A percentile compares a stretch with the other conserved stretches of the same genome.
Evolutionary conservation across 2,888 invertebrate genomes (phyloP).

Genomic region (Dryadula phaetusa): DNA sequence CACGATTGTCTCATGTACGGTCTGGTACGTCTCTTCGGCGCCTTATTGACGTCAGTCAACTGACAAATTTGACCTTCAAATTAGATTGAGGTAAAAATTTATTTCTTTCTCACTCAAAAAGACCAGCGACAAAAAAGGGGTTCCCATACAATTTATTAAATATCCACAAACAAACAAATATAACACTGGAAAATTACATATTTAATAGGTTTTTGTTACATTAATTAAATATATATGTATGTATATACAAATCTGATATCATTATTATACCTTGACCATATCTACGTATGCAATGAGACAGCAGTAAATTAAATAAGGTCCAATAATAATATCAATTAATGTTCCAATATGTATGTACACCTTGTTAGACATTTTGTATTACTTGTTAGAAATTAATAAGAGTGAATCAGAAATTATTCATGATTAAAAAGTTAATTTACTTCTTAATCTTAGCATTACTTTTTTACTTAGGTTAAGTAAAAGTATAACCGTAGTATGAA

Average conservation of each 20-base stretch:
- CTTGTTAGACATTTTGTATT: background rate
- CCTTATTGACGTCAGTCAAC: background rate
- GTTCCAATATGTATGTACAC: background rate
- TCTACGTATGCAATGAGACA: slow-evolving; percentile 24
- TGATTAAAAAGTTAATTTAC: too few relatives aligned
- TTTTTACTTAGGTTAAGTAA: too few relatives aligned
- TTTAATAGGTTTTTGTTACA: slow-evolving; percentile 1
- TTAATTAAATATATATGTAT: background rate
- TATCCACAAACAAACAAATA: background rate
- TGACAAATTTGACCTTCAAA: background rate
- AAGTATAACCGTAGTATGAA: too few relatives aligned
- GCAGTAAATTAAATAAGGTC: slow-evolving; percentile 28
- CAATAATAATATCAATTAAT: slow-evolving; percentile 33
- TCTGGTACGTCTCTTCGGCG: background rate
- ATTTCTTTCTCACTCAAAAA: slow-evolving; percentile 1
- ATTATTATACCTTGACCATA: slow-evolving; percentile 29
- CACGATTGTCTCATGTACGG: background rate
- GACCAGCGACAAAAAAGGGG: background rate
- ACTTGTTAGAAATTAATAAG: too few relatives aligned
- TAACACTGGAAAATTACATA: background rate
- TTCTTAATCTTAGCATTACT: too few relatives aligned
- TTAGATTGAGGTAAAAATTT: slow-evolving; percentile 1
- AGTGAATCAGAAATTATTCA: too few relatives aligned
- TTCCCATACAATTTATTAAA: background rate
- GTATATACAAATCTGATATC: slow-evolving; percentile 29